Conservation (phyloP, 1,140 invertebrate genomes). For the Galleria mellonella region DNA sequence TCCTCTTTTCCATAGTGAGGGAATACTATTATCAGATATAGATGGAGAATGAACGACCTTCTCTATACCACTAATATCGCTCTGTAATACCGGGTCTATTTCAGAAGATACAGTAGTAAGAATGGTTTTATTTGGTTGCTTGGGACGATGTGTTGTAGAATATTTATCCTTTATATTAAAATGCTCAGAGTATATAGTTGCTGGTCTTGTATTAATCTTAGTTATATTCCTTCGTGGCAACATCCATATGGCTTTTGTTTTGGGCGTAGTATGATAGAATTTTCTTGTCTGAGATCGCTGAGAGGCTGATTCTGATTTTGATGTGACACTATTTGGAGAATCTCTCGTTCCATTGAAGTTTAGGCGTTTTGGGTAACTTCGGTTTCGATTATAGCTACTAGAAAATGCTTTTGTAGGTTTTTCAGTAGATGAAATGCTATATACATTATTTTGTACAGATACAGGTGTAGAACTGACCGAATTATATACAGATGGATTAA, state of each 20-base stretch:
- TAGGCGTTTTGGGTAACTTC: slow-evolving; percentile 55
- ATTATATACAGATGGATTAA: slow-evolving; percentile 17
- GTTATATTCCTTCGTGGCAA: slow-evolving; percentile 45
- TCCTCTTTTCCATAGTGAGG: slow-evolving; percentile 55
- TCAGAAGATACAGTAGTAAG: slow-evolving; percentile 58
- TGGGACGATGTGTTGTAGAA: slow-evolving; percentile 19
- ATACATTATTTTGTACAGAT: slow-evolving; percentile 37
- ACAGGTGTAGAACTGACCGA: slow-evolving; percentile 28
- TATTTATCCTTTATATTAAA: slow-evolving; percentile 61
- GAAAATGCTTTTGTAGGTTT: slow-evolving; percentile 25
- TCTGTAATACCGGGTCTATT: slow-evolving; percentile 59
- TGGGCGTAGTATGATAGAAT: slow-evolving; percentile 54
- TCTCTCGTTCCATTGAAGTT: slow-evolving; percentile 47
- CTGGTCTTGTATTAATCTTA: slow-evolving; percentile 27
- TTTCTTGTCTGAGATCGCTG: slow-evolving; percentile 33
- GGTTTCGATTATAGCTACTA: slow-evolving; percentile 38
- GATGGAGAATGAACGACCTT: slow-evolving; percentile 57
- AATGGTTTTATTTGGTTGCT: slow-evolving; percentile 22
- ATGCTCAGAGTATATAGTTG: slow-evolving; percentile 63
- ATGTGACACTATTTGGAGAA: slow-evolving; percentile 52
- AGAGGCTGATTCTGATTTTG: slow-evolving; percentile 27
- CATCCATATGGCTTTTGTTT: slow-evolving; percentile 57
- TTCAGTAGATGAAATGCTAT: background rate
- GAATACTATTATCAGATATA: slow-evolving; percentile 60
- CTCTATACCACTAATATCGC: slow-evolving; percentile 44